These are phyloP conservation scores for Nemoura dubitans DNA, from an alignment of 2,888 invertebrate genomes.

Conservation along the genomic window DNA sequence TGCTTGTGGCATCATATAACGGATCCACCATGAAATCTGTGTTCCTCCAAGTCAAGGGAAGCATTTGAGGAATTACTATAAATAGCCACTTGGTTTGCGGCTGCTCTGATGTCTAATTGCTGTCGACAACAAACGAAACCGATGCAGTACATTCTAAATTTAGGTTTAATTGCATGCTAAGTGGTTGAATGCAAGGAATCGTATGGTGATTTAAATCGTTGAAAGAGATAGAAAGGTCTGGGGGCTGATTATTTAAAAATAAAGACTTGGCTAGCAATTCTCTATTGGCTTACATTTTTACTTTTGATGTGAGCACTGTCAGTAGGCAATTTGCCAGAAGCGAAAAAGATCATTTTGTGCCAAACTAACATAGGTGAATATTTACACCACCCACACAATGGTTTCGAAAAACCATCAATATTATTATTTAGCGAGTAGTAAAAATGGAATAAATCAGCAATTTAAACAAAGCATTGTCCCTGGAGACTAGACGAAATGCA, in stretches of 20 bases:
- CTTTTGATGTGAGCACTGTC: slow-evolving; percentile 19
- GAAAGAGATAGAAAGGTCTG: slow-evolving; percentile 23
- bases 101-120: background rate
- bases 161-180: slow-evolving; percentile 31
- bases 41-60: background rate
- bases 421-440: slow-evolving; percentile 10
- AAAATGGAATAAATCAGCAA: background rate
- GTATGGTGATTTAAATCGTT: slow-evolving; percentile 18
- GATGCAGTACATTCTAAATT: slow-evolving; percentile 8
- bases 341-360: slow-evolving; percentile 13
- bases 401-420: slow-evolving; percentile 10
- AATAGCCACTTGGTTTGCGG: background rate
- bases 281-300: slow-evolving; percentile 45
- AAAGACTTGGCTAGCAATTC: slow-evolving; percentile 43
- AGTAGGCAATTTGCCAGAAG: slow-evolving; percentile 27
- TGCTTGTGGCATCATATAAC: background rate
- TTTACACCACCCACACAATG: slow-evolving; percentile 30
- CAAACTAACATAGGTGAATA: slow-evolving; percentile 32
- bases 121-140: background rate
- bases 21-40: background rate
- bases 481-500: slow-evolving; percentile 27
- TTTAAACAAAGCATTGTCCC: background rate
- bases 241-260: slow-evolving; percentile 46
- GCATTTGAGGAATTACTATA: background rate
- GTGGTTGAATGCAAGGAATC: slow-evolving; percentile 24